phyloP scores from a whole-genome alignment of 2,888 invertebrate species.

The Ormyrus pomaceus region DNA sequence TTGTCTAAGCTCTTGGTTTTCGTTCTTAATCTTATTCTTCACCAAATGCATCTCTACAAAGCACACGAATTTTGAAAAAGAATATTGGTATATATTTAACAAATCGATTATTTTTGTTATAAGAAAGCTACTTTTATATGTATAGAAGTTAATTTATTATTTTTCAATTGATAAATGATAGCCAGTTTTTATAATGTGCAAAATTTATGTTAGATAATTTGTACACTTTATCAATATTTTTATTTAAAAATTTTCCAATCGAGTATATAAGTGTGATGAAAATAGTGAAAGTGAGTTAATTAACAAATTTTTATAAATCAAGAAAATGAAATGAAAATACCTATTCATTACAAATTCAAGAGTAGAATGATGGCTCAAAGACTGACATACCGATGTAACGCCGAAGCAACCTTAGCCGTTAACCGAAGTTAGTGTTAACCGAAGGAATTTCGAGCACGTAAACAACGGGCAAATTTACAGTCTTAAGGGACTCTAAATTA shows the following conservation, averaged over 20 bases:
- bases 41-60: no score
- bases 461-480: slow-evolving; percentile 2
- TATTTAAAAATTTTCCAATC: neutral
- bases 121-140: no score
- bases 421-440: slow-evolving; percentile 1
- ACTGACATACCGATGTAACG: slow-evolving; percentile 36
- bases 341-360: slow-evolving; percentile 20
- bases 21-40: neutral
- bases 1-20: neutral
- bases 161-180: neutral
- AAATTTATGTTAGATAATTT: neutral
- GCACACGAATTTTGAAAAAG: no score
- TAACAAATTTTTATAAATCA: slow-evolving; percentile 12
- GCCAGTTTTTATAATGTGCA: neutral
- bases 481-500: neutral
- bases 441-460: slow-evolving; percentile 6
- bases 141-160: neutral
- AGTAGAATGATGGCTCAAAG: slow-evolving; percentile 24
- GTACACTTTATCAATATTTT: slow-evolving; percentile 1
- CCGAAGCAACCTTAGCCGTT: slow-evolving; percentile 11
- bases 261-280: slow-evolving; percentile 4
- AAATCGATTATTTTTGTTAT: no score
- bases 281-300: slow-evolving; percentile 21
- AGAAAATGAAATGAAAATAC: slow-evolving; percentile 3
- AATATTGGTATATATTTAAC: no score